Conservation (phyloP, 2,797 vertebrate species). For the Hypotaenidia philippensis region DNA sequence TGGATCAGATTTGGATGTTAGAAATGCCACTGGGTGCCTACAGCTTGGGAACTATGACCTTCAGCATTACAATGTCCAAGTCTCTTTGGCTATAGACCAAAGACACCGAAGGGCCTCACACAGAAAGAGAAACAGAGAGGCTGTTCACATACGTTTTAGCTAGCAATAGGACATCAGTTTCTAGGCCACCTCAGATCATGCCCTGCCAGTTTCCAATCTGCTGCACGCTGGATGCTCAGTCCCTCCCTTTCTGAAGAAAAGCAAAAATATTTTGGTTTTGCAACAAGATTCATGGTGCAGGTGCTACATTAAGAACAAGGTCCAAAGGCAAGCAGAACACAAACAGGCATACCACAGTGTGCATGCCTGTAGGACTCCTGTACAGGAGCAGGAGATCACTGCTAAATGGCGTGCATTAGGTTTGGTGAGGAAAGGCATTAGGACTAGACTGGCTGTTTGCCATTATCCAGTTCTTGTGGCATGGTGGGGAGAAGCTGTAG, state of each 20-base stretch:
- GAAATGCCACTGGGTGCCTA: neutral
- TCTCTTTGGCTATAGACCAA: neutral
- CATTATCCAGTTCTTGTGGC: neutral
- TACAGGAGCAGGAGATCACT: neutral
- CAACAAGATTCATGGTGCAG: neutral
- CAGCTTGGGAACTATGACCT: neutral
- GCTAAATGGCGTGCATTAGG: neutral
- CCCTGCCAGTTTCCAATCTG: neutral
- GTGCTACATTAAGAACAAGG: neutral
- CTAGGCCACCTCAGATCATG: neutral
- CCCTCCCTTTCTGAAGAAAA: neutral
- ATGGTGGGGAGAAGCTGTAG: neutral
- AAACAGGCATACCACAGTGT: neutral
- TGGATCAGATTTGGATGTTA: constrained; percentile 9
- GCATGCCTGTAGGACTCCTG: neutral
- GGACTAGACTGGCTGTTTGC: neutral
- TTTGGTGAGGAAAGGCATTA: neutral
- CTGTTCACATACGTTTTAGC: neutral
- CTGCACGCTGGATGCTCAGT: neutral
- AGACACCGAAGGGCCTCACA: neutral
- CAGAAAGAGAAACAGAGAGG: neutral
- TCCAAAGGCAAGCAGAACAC: neutral
- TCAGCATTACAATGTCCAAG: neutral
- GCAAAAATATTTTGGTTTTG: neutral
- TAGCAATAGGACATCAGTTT: neutral